phyloP scores from a whole-genome alignment of 2,888 invertebrate species.

The Argyra leucocephala region DNA sequence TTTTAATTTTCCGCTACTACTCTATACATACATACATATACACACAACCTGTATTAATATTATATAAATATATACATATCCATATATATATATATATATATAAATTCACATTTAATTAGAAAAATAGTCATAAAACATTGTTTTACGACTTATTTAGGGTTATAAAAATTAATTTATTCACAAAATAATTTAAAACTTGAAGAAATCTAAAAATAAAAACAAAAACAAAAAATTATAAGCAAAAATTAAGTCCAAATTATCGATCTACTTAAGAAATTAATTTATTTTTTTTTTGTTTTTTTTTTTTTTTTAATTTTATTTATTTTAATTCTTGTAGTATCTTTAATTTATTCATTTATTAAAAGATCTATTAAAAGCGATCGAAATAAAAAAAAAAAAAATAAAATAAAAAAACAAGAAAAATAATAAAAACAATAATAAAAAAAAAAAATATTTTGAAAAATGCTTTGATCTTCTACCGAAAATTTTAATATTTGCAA shows the following conservation, averaged over 20 bases:
- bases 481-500: too few relatives aligned
- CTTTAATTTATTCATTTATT: background rate
- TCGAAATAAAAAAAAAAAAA: background rate
- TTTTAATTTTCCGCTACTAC: too few relatives aligned
- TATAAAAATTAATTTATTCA: background rate
- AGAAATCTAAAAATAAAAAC: too few relatives aligned
- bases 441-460: too few relatives aligned
- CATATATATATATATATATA: too few relatives aligned
- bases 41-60: too few relatives aligned
- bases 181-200: background rate
- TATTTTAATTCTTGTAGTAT: background rate
- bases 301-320: background rate
- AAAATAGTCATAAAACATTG: background rate
- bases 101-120: too few relatives aligned
- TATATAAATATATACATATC: too few relatives aligned
- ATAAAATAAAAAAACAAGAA: too few relatives aligned
- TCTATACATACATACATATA: too few relatives aligned
- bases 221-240: background rate
- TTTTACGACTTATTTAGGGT: constrained; percentile 6
- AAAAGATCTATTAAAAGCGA: background rate
- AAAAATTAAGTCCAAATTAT: background rate
- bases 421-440: too few relatives aligned
- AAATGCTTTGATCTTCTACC: too few relatives aligned
- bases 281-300: background rate
- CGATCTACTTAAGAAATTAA: background rate